Conservation (phyloP, 2,113 vertebrate species). For the Butorides virescens region DNA sequence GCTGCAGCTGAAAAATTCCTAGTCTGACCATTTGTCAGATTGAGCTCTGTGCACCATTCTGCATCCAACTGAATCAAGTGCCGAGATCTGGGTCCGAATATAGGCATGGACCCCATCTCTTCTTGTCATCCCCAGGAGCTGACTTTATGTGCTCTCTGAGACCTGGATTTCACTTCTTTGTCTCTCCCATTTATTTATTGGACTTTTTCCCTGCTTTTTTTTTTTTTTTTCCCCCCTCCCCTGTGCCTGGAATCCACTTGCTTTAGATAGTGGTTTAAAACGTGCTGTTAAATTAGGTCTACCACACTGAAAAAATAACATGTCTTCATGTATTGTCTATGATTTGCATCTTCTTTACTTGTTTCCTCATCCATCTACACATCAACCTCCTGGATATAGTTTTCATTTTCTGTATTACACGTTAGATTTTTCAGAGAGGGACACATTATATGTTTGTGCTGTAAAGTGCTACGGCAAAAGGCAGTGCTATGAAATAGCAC, state of each 20-base stretch:
- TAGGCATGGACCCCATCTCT: rapidly evolving
- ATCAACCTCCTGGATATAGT: not conserved
- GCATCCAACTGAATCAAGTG: not conserved
- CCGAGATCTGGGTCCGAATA: not conserved
- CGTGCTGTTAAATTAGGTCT: not conserved
- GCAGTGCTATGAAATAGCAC: not conserved
- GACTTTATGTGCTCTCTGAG: not conserved
- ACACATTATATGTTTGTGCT: not conserved
- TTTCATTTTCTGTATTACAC: not conserved
- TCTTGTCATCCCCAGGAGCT: not conserved
- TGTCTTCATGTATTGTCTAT: not conserved
- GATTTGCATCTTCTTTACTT: not conserved
- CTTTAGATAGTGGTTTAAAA: not conserved
- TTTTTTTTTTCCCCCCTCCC: not conserved
- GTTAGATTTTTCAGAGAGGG: not conserved
- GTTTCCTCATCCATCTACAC: not conserved
- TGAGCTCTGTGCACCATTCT: rapidly evolving
- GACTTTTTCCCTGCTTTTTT: not conserved
- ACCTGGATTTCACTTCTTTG: not conserved
- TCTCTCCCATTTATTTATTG: not conserved
- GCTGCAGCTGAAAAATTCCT: not conserved
- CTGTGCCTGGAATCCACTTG: not conserved
- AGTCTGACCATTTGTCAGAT: not conserved
- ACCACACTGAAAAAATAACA: not conserved
- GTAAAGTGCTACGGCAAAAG: not conserved